Evolutionary conservation across 2,888 invertebrate genomes (phyloP).

Genomic region (Drosophila testacea): DNA sequence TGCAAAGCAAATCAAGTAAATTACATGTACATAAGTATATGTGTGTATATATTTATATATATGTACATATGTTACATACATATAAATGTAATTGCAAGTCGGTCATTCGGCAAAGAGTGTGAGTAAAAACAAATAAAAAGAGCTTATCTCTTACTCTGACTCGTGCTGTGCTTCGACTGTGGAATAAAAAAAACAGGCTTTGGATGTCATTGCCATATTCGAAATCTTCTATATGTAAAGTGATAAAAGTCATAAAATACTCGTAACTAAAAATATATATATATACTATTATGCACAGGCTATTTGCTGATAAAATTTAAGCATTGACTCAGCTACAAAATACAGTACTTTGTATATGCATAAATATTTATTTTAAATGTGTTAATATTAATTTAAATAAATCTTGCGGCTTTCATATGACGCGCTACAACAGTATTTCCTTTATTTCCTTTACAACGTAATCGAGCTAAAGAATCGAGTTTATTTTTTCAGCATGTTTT

Average conservation of each 20-base stretch:
- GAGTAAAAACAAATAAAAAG: conserved; percentile 39
- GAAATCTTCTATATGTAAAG: conserved; percentile 11
- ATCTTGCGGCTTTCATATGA: conserved; percentile 10
- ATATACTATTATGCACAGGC: background rate
- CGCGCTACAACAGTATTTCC: background rate
- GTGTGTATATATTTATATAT: background rate
- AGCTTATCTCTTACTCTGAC: conserved; percentile 47
- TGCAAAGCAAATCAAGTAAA: conserved; percentile 11
- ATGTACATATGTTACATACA: conserved; percentile 1
- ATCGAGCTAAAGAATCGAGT: background rate
- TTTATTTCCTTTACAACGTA: background rate
- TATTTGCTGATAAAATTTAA: conserved; percentile 18
- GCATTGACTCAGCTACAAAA: background rate
- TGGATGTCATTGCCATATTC: conserved; percentile 49
- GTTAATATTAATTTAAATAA: conserved; percentile 19
- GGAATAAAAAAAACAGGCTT: conserved; percentile 29
- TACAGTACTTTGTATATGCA: background rate
- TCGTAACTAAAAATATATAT: background rate
- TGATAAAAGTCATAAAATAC: conserved; percentile 16
- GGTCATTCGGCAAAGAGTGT: conserved; percentile 51
- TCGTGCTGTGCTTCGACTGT: conserved; percentile 14
- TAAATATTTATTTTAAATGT: conserved; percentile 15
- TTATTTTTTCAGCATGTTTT: background rate
- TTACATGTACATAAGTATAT: background rate
- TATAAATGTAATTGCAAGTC: conserved; percentile 37